Percentiles rank a stretch among this genome's conserved stretches.
phyloP scores from a whole-genome alignment of 2,113 vertebrate species.

The Numida meleagris region DNA sequence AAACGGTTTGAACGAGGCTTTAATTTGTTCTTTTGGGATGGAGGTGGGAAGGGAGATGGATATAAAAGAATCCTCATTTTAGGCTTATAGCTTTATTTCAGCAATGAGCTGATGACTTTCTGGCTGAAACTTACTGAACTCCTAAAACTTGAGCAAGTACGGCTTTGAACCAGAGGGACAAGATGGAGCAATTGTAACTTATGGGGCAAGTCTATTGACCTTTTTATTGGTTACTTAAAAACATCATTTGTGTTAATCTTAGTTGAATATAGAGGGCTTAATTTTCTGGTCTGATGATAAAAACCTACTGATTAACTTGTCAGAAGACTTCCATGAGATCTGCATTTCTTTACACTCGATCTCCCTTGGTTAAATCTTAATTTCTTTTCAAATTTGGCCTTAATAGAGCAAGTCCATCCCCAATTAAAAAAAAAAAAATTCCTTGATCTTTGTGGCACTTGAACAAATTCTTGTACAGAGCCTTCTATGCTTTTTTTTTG shows the following conservation, averaged over 20 bases:
- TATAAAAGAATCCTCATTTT: not conserved
- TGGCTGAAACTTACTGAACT: not conserved
- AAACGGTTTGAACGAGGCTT: not conserved
- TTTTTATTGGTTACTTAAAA: not conserved
- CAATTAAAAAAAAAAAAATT: not conserved
- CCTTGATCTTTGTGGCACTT: not conserved
- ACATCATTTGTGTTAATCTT: not conserved
- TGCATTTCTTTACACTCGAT: not conserved
- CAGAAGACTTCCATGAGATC: not conserved
- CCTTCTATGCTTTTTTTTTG: not conserved
- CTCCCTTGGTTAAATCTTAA: conserved; percentile 27
- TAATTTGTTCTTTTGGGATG: not conserved
- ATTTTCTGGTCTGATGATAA: not conserved
- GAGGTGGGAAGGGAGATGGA: not conserved
- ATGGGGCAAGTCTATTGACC: not conserved
- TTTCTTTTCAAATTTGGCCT: not conserved
- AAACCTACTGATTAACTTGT: not conserved
- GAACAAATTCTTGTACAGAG: not conserved
- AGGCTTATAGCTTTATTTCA: not conserved
- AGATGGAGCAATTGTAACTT: not conserved
- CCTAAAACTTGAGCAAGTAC: not conserved
- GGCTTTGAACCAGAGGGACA: not conserved
- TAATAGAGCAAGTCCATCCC: not conserved
- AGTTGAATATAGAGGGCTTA: not conserved
- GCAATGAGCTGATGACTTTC: not conserved